Percentiles rank a stretch among this genome's conserved stretches.
Evolutionary conservation across 2,888 invertebrate genomes (phyloP).

Genomic region (Anthophora plumipes): DNA sequence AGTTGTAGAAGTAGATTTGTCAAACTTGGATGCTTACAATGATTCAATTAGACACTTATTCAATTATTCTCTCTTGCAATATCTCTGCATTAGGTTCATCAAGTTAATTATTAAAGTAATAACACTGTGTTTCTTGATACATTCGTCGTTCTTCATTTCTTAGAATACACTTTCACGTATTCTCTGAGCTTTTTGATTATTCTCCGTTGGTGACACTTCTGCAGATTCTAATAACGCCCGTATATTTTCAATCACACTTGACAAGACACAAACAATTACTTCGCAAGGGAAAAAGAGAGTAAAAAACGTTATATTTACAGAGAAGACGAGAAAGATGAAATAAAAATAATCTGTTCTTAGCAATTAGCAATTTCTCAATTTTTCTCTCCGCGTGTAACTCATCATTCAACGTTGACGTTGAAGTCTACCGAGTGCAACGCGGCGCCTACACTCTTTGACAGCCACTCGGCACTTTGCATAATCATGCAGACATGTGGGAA

Average conservation of each 20-base stretch:
- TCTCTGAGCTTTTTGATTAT: background rate
- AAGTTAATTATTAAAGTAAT: background rate
- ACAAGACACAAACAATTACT: background rate
- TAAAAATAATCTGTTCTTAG: no score
- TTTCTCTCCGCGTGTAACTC: slow-evolving; percentile 38
- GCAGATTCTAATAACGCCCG: background rate
- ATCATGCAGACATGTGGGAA: slow-evolving; percentile 60
- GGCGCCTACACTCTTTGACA: slow-evolving; percentile 59
- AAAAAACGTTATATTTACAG: background rate
- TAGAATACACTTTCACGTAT: slow-evolving; percentile 21
- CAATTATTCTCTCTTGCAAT: background rate
- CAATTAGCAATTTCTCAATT: slow-evolving; percentile 42
- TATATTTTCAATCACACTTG: background rate
- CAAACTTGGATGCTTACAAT: background rate
- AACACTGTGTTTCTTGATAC: background rate
- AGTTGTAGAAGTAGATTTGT: background rate
- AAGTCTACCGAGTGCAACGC: slow-evolving; percentile 39
- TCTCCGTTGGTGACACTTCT: no score
- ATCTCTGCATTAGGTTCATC: background rate
- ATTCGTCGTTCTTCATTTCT: slow-evolving; percentile 8
- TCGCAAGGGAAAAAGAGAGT: no score
- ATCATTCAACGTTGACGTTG: slow-evolving; percentile 48
- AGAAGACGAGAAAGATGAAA: background rate
- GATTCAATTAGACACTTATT: background rate
- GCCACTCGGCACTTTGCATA: slow-evolving; percentile 62